Conservation (phyloP, 2,797 vertebrate species). For the Parauchenoglanis punctatus region DNA sequence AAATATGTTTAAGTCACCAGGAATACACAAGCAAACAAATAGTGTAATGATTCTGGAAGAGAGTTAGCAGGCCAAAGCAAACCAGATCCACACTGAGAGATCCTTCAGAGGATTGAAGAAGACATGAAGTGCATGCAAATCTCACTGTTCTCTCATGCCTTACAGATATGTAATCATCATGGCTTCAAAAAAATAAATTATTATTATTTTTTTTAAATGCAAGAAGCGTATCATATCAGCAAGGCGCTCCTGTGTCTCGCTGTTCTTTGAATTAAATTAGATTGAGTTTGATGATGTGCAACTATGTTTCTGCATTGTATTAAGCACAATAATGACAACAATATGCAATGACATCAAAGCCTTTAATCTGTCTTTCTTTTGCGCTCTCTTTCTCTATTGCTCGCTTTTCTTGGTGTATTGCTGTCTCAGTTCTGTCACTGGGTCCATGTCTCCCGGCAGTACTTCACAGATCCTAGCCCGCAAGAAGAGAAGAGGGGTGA, state of each 20-base stretch:
- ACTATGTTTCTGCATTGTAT: constrained; percentile 75
- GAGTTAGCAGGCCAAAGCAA: constrained; percentile 71
- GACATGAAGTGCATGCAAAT: constrained; percentile 45
- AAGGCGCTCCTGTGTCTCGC: constrained; percentile 59
- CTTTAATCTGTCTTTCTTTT: constrained; percentile 58
- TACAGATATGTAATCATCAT: constrained; percentile 71
- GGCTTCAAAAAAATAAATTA: constrained; percentile 56
- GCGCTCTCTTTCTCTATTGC: constrained; percentile 56
- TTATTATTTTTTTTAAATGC: constrained; percentile 63
- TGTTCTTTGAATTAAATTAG: constrained; percentile 70
- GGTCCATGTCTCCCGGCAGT: constrained; percentile 87
- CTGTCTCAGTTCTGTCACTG: constrained; percentile 83
- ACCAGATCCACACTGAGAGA: constrained; percentile 72
- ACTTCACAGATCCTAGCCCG: constrained; percentile 91
- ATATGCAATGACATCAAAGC: constrained; percentile 75
- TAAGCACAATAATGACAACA: constrained; percentile 77
- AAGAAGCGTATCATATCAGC: constrained; percentile 73
- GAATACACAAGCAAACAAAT: constrained; percentile 49
- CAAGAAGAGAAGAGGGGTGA: constrained; percentile 94
- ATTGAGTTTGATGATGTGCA: constrained; percentile 75
- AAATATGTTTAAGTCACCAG: constrained; percentile 41
- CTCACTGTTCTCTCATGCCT: constrained; percentile 62
- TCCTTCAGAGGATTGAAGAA: constrained; percentile 58
- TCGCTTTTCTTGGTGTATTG: constrained; percentile 44
- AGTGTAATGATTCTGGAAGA: constrained; percentile 58